A percentile compares a stretch with the other conserved stretches of the same genome.
Evolutionary conservation across 2,113 vertebrate species (phyloP).

Genomic region (Chaetodon trifascialis): DNA sequence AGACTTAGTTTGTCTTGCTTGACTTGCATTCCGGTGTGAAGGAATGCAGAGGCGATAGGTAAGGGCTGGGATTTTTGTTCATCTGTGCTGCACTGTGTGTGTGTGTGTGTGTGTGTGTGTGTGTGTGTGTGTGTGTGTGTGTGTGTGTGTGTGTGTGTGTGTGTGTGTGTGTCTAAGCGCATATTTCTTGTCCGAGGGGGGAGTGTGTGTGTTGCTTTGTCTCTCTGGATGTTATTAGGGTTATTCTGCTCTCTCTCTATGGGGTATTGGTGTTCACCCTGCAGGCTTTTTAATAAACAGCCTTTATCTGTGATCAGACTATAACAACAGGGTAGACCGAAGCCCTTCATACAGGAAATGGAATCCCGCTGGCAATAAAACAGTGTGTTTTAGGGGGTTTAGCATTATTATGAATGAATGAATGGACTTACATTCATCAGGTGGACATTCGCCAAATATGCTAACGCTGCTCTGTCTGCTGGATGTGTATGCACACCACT

Average conservation of each 20-base stretch:
- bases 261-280: slow-evolving; percentile 19
- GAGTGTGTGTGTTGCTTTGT: slow-evolving; percentile 12
- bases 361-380: neutral
- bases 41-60: slow-evolving; percentile 47
- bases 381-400: neutral
- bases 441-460: too few relatives aligned
- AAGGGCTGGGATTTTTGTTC: slow-evolving; percentile 1
- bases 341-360: slow-evolving; percentile 23
- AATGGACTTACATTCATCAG: too few relatives aligned
- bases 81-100: neutral
- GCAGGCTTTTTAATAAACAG: slow-evolving; percentile 67
- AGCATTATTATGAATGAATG: neutral
- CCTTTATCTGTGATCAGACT: slow-evolving; percentile 61
- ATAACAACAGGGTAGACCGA: slow-evolving; percentile 17
- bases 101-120: slow-evolving; percentile 28
- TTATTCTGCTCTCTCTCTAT: slow-evolving; percentile 12
- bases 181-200: neutral
- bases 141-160: slow-evolving; percentile 21
- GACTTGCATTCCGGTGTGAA: slow-evolving; percentile 44
- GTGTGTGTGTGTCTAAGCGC: slow-evolving; percentile 18
- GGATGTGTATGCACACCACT: too few relatives aligned
- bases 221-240: slow-evolving; percentile 1
- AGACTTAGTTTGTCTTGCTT: slow-evolving; percentile 28
- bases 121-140: slow-evolving; percentile 32
- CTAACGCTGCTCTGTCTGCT: too few relatives aligned